Evolutionary conservation across 2,797 vertebrate species (phyloP).

Genomic region (Lepidocolaptes lacrymiger): DNA sequence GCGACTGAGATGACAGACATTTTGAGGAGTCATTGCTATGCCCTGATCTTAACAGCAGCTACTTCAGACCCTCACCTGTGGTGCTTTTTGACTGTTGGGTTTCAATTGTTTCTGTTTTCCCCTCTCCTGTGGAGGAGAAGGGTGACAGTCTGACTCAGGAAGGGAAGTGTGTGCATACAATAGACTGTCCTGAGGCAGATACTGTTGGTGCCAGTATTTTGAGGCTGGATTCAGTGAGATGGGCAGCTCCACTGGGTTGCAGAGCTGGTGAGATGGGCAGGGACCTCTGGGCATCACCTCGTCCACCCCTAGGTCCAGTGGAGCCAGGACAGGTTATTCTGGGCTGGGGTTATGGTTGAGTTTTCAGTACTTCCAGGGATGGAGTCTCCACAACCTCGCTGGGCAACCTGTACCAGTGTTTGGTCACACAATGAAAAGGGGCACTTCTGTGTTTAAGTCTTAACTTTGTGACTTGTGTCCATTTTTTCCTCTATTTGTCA

Average conservation of each 20-base stretch:
- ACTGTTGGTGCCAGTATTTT: background rate
- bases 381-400: background rate
- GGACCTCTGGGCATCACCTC: rapidly evolving
- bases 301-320: rapidly evolving
- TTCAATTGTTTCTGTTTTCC: background rate
- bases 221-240: background rate
- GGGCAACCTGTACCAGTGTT: background rate
- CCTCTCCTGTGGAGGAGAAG: background rate
- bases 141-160: background rate
- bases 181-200: background rate
- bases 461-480: background rate
- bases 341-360: background rate
- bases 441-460: background rate
- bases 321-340: background rate
- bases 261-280: background rate
- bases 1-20: rapidly evolving
- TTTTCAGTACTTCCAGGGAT: background rate
- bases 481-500: background rate
- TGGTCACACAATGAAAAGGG: background rate
- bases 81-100: background rate
- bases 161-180: rapidly evolving
- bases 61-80: background rate
- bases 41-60: background rate
- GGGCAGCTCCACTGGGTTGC: background rate
- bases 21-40: background rate